A percentile compares a stretch with the other conserved stretches of the same genome.
phyloP scores from a whole-genome alignment of 2,888 invertebrate species.

The Hirtodrosophila duncani region DNA sequence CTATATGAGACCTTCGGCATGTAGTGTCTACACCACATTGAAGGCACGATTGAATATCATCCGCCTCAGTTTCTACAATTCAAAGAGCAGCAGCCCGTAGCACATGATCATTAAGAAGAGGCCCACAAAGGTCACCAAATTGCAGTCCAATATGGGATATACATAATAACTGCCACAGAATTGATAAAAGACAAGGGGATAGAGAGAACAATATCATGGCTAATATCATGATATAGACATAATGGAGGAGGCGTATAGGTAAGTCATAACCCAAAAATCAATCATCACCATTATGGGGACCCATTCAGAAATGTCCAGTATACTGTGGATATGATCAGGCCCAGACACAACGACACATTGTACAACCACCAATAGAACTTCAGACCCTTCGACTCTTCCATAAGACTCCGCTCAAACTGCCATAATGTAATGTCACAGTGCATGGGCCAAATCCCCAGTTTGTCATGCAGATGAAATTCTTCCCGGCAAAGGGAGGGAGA shows the following conservation, averaged over 20 bases:
- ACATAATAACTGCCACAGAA: constrained; percentile 82
- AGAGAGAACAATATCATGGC: constrained; percentile 80
- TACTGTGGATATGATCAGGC: constrained; percentile 85
- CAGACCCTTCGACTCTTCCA: constrained; percentile 75
- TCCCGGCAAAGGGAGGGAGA: constrained; percentile 66
- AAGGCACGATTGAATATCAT: constrained; percentile 68
- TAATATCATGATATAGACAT: constrained; percentile 82
- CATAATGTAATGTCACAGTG: constrained; percentile 68
- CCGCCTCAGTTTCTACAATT: constrained; percentile 68
- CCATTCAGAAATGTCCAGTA: constrained; percentile 83
- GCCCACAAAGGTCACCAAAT: constrained; percentile 72
- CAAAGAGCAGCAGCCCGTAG: constrained; percentile 69
- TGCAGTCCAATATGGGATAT: constrained; percentile 87
- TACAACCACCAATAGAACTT: constrained; percentile 85
- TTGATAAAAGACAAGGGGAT: constrained; percentile 82
- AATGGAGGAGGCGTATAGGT: constrained; percentile 84
- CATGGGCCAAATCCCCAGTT: constrained; percentile 77
- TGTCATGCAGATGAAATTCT: constrained; percentile 77
- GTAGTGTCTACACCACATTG: constrained; percentile 66
- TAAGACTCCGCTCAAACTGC: constrained; percentile 72
- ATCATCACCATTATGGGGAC: constrained; percentile 83
- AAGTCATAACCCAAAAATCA: constrained; percentile 86
- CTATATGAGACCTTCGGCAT: constrained; percentile 65
- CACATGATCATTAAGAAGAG: constrained; percentile 72
- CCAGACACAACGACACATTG: constrained; percentile 82